Evolutionary conservation across 2,113 vertebrate species (phyloP).

Genomic region (Leptodactylus fuscus): DNA sequence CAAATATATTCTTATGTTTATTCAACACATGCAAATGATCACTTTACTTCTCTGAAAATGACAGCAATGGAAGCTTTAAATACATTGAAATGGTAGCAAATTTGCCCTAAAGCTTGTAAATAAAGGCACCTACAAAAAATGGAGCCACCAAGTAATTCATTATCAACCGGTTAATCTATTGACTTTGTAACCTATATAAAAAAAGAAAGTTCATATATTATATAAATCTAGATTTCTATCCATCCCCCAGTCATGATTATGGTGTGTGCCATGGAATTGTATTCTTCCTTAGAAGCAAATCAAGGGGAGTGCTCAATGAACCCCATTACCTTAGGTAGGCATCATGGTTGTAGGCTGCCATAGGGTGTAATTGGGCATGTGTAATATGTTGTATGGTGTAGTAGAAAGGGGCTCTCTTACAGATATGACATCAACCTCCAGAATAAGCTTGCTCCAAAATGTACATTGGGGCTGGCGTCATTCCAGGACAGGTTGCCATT

Average conservation of each 20-base stretch:
- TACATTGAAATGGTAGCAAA: background rate
- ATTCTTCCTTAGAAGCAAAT: background rate
- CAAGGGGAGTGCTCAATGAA: background rate
- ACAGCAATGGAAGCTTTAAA: constrained; percentile 17
- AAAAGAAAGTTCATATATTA: background rate
- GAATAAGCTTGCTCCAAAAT: too few relatives aligned
- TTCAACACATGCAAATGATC: constrained; percentile 9
- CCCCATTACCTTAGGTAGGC: too few relatives aligned
- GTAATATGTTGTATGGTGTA: too few relatives aligned
- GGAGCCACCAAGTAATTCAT: background rate
- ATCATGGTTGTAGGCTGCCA: too few relatives aligned
- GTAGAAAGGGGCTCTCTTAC: too few relatives aligned
- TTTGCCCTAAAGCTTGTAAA: background rate
- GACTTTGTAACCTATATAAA: background rate
- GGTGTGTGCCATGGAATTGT: too few relatives aligned
- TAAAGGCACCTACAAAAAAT: background rate
- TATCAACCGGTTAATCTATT: background rate
- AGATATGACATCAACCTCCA: too few relatives aligned
- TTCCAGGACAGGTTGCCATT: too few relatives aligned
- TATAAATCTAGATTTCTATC: too few relatives aligned
- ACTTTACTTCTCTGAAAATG: background rate
- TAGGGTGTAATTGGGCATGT: too few relatives aligned
- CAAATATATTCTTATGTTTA: constrained; percentile 20
- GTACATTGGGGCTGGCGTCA: too few relatives aligned
- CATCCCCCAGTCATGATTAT: too few relatives aligned